These are phyloP conservation scores for Drosophila rhopaloa DNA, from an alignment of 1,140 invertebrate species.

Conservation along the genomic window DNA sequence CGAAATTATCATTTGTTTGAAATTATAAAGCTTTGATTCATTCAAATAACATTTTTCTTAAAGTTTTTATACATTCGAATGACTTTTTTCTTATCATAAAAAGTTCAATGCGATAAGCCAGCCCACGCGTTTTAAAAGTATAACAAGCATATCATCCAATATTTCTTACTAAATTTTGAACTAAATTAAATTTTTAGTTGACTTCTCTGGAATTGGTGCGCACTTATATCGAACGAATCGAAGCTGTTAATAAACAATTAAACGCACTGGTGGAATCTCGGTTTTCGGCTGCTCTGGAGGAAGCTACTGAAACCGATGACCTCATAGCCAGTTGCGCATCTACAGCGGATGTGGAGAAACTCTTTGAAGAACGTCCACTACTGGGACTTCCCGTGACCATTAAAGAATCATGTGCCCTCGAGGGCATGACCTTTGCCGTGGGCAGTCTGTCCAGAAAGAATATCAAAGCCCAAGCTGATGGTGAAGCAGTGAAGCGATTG, in stretches of 20 bases:
- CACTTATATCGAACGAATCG: slow-evolving; percentile 89
- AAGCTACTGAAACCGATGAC: slow-evolving; percentile 87
- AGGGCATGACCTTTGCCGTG: slow-evolving; percentile 88
- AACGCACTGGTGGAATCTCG: slow-evolving; percentile 91
- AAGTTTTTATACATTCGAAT: background rate
- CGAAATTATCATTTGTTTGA: background rate
- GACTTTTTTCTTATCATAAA: slow-evolving; percentile 1
- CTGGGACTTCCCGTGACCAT: slow-evolving; percentile 91
- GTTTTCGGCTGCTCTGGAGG: slow-evolving; percentile 88
- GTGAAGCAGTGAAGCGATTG: slow-evolving; percentile 87
- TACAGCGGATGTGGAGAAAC: slow-evolving; percentile 58
- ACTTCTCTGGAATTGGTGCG: slow-evolving; percentile 87
- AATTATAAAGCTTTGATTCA: background rate
- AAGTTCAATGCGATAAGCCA: slow-evolving; percentile 4
- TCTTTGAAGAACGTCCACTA: slow-evolving; percentile 86
- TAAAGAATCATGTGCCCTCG: slow-evolving; percentile 89
- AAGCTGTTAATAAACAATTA: slow-evolving; percentile 89
- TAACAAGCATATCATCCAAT: no score
- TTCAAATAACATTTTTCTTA: no score
- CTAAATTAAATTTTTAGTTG: slow-evolving; percentile 82
- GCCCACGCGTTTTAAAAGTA: no score
- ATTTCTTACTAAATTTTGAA: no score
- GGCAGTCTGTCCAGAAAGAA: slow-evolving; percentile 87
- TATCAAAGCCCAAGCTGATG: slow-evolving; percentile 87
- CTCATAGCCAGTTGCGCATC: slow-evolving; percentile 32